Base-by-base conservation (phyloP, 2,113 vertebrate genomes). In the Eptesicus fuscus region DNA sequence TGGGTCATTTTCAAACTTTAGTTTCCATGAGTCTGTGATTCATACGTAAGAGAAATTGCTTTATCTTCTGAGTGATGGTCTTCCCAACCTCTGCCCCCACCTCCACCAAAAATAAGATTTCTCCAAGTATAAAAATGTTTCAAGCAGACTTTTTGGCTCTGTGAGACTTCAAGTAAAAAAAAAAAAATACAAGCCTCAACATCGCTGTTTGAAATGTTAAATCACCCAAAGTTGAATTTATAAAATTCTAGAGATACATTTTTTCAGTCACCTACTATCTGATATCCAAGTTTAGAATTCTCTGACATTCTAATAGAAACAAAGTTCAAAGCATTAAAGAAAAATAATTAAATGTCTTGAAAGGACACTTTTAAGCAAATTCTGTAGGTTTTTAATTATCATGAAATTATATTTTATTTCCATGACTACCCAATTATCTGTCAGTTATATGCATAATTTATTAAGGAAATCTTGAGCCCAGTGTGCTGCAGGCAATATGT, bases 141-240 rank as follows among this genome's bases (percentile, higher is more conserved):
- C 76, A 94, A 90, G 89, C 40, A 94, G 92, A 88, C 93, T 88
- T 94, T 96, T 94, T 84, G 88, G n/a, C 79, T 96, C 90, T 96
- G 49, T 79, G 70, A 32, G 42, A 2, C 73, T 53, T 47, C 47
- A 63, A 61, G 44, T 96, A 87, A 94, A 87, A 94, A 92, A 87
- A 94, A 86, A 94, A 91, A 90, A 93, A 91, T 93, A 76, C 28
- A 61, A 73, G 40, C 11, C 32, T 96, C 47, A 93, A 22, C 22
- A 82, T 71, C 53, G 22, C 40, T 90, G 22, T 47, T 69, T 89
- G 59, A 83, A 28, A 91, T 79, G 69, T 61, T 87, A 95, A 91
- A 95, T 96, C 65, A 95, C 61, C 30, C 20, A 63, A 79, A 76
- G 74, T 87, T 90, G 47, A 91, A 96, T 85, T 92, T 91, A 77